A percentile compares a stretch with the other conserved stretches of the same genome.
These are phyloP conservation scores for Neostethus bicornis DNA, from an alignment of 2,797 vertebrate species.

Conservation along the genomic window DNA sequence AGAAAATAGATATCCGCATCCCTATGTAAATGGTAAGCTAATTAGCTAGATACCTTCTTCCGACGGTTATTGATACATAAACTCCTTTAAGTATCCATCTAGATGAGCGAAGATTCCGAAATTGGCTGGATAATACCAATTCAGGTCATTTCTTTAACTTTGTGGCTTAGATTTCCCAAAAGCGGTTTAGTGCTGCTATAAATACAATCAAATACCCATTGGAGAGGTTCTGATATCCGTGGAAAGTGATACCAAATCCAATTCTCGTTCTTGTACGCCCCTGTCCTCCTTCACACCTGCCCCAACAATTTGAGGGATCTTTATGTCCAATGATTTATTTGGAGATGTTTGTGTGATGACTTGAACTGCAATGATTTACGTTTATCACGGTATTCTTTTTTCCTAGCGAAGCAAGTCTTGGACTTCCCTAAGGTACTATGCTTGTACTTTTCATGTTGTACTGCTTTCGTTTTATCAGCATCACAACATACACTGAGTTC, in stretches of 20 bases:
- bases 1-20: not conserved
- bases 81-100: too few relatives aligned
- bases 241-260: not conserved
- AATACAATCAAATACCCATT: slow-evolving; percentile 4
- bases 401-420: too few relatives aligned
- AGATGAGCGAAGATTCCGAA: too few relatives aligned
- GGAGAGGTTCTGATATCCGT: not conserved
- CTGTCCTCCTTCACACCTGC: not conserved
- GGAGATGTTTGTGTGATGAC: too few relatives aligned
- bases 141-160: too few relatives aligned
- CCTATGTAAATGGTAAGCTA: not conserved
- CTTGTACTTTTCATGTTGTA: not conserved
- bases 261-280: not conserved
- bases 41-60: not conserved
- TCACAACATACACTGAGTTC: not conserved
- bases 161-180: not conserved
- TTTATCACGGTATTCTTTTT: too few relatives aligned
- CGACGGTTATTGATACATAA: too few relatives aligned
- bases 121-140: too few relatives aligned
- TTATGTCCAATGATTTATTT: not conserved
- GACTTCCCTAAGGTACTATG: not conserved
- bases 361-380: too few relatives aligned
- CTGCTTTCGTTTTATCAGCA: not conserved
- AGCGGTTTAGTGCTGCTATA: not conserved
- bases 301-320: not conserved